Base-by-base conservation (phyloP, 2,113 vertebrate genomes). In the Pachypanchax playfairii region DNA sequence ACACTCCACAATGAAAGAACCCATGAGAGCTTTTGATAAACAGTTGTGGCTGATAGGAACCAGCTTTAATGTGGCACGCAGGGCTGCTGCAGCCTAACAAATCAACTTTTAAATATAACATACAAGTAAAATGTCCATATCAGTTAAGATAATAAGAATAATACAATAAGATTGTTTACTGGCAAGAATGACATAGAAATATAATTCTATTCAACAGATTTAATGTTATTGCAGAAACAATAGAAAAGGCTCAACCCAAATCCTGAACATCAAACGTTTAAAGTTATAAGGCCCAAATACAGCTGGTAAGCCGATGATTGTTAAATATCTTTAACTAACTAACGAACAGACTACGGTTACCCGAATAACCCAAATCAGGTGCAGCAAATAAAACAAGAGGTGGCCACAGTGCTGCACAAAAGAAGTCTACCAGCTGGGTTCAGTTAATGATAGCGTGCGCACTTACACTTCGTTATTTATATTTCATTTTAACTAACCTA, bases 21-120 rank as follows among this genome's bases (percentile, higher is more conserved):
- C 24, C 58, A 70, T 70, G 67, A 60, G 39, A 6, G 56, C 41
- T 73, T 66, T 61, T 66, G 60, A 88, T 73, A 77, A 77, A 73
- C 69, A 72, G 42, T 50, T 77, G 75, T 60, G 53, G 43, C 47
- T 80, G 71, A 83, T 75, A 68, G 47, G 29, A 73, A 68, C 44
- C 79, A 82, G 69, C 44, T 67, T 70, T 69, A 51, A 62, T 13
- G 25, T 36, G 63, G 65, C 70, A 67, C 21, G 35, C 43, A 62
- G 22, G 52, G 46, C 20, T 26, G 36, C 20, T 57, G 39, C 39
- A 53, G 31, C n/a, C 5, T 42, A 11, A 41, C 20, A 44, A 35
- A 61, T 54, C 33, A 57, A 3, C 18, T 26, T 44, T 13, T 59
- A 5, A 54, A 33, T 35, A 61, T 11, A 50, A 33, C 39, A 61